A percentile compares a stretch with the other conserved stretches of the same genome.
Evolutionary conservation across 1,140 invertebrate genomes (phyloP).

Genomic region (Caerostris darwini): DNA sequence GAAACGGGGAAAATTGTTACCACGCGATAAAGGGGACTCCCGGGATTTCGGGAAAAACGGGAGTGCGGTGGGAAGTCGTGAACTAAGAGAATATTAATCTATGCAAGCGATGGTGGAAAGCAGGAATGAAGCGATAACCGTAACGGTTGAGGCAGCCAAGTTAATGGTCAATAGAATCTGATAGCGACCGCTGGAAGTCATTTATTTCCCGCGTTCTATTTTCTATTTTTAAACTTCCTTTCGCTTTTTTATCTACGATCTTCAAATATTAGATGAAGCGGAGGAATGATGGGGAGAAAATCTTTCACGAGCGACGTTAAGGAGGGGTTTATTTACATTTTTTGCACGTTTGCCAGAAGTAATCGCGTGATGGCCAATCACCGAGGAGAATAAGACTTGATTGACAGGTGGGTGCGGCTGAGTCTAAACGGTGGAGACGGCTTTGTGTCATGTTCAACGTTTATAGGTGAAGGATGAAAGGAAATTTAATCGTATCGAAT

Average conservation of each 20-base stretch:
- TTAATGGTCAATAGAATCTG: conserved; percentile 39
- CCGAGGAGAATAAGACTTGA: not conserved
- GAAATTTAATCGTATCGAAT: too few species aligned
- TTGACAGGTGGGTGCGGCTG: not conserved
- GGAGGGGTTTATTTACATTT: too few species aligned
- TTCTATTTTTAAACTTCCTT: not conserved
- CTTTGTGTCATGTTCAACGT: too few species aligned
- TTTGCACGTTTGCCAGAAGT: too few species aligned
- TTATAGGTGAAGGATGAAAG: too few species aligned
- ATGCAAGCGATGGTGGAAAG: not conserved
- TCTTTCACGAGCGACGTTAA: too few species aligned
- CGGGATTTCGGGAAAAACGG: conserved; percentile 13
- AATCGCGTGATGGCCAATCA: too few species aligned
- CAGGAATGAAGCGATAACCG: conserved; percentile 39
- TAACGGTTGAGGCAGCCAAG: not conserved
- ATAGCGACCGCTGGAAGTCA: not conserved
- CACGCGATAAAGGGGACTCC: conserved; percentile 43
- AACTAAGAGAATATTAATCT: conserved; percentile 46
- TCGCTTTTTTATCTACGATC: not conserved
- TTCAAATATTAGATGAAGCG: not conserved
- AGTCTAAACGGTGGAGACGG: too few species aligned
- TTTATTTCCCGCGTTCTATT: not conserved
- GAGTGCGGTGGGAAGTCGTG: not conserved
- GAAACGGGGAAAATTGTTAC: not conserved
- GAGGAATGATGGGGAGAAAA: too few species aligned